Evolutionary conservation across 2,797 vertebrate species (phyloP).

Genomic region (Onychomys torridus): DNA sequence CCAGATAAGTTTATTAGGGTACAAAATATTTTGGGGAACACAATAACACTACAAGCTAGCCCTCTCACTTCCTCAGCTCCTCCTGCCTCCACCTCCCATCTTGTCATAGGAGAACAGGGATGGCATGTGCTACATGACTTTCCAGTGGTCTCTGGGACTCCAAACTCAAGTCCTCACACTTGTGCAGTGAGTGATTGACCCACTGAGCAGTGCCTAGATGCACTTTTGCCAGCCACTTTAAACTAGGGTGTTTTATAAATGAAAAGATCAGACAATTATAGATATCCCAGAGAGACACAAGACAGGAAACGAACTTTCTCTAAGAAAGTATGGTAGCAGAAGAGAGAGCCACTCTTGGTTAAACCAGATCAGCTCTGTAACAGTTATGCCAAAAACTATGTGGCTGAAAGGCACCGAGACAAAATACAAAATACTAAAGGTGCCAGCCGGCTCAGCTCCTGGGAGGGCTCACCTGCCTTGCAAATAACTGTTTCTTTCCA

Average conservation of each 20-base stretch:
- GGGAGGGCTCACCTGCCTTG: background rate
- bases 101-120: background rate
- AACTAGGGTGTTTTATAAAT: background rate
- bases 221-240: background rate
- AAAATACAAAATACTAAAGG: constrained; percentile 1
- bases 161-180: background rate
- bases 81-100: background rate
- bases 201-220: background rate
- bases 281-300: background rate
- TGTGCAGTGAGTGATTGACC: background rate
- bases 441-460: background rate
- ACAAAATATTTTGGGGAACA: no score
- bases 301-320: background rate
- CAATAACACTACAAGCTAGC: no score
- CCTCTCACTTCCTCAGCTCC: background rate
- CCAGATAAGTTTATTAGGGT: no score
- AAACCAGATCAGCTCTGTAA: background rate
- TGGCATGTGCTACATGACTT: background rate
- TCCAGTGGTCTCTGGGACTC: background rate
- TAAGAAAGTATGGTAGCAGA: background rate
- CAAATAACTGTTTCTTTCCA: background rate
- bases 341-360: background rate
- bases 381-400: background rate
- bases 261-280: background rate
- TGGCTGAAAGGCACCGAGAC: background rate